Evolutionary conservation across 2,113 vertebrate species (phyloP), one percentile per base, ranked within the genome.

Genomic region (Erythrolamprus reginae): DNA sequence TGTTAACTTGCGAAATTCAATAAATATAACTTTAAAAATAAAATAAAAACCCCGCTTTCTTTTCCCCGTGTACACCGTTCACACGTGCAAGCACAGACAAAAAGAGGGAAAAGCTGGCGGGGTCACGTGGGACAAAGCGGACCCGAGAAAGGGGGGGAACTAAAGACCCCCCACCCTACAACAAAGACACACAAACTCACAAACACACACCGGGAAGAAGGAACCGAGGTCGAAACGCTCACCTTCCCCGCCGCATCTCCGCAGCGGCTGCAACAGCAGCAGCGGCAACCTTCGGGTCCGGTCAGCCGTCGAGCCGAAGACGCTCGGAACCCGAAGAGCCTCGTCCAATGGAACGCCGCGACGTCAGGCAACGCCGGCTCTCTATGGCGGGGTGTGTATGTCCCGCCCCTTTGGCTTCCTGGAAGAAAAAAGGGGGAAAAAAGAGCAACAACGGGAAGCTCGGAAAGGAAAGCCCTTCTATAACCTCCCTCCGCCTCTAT

Each of bases 381-480:
- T 9, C 7, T 10, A 24, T 2, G 23, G 23, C 26, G 13, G 0
- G 23, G 10, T n/a, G n/a, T n/a, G n/a, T n/a, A n/a, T n/a, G n/a
- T 1, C 45, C 45, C 21, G 53, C 61, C 52, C 3, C 33, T 53
- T 58, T 15, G 21, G 21, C 88, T 55, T 13, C 3, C 89, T 9
- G 89, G 86, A 91, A 38, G 3, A 5, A 0, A 10, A 5, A 0
- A n/a, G n/a, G n/a, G n/a, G n/a, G n/a, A n/a, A 38, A 28, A 4
- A 1, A 7, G 45, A 2, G 28, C 13, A n/a, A 33, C 0, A 26
- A 65, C 28, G 13, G 61, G n/a, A 65, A 28, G 58, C 52, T 0
- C 0, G 26, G 13, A 0, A 24, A 3, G 0, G 21, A 0, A 1
- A 0, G 0, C 56, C 38, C 0, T 3, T 12, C 0, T 58, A 26